A percentile compares a stretch with the other conserved stretches of the same genome.
These are phyloP conservation scores for Harlomillsia oculata DNA, from an alignment of 1,140 invertebrate species.

Conservation along the genomic window DNA sequence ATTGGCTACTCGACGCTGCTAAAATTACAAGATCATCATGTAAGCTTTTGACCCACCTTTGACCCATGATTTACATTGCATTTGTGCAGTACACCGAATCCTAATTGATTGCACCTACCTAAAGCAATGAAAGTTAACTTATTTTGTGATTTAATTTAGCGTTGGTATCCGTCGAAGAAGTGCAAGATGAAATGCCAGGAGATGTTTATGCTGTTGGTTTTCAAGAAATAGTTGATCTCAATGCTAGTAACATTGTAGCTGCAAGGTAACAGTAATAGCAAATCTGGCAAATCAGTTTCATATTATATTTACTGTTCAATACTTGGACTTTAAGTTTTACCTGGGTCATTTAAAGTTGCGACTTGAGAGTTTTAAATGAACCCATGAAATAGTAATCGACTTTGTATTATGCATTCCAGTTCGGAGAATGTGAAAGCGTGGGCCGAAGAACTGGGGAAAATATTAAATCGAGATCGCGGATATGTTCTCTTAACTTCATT, in stretches of 20 bases:
- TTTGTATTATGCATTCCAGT: conserved; percentile 43
- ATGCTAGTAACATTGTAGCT: conserved; percentile 95
- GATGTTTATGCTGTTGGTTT: conserved; percentile 98
- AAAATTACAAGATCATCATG: conserved; percentile 42
- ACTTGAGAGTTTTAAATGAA: conserved; percentile 27
- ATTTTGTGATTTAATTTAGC: conserved; percentile 40
- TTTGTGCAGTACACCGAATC: no score
- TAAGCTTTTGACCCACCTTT: no score
- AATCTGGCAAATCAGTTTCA: no score
- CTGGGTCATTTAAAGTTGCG: no score
- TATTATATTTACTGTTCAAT: no score
- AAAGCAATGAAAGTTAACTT: no score
- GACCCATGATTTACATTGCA: no score
- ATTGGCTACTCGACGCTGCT: conserved; percentile 83
- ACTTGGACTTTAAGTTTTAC: no score
- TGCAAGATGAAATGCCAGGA: conserved; percentile 49
- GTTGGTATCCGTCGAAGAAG: conserved; percentile 45
- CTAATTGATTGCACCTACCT: no score
- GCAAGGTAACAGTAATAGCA: conserved; percentile 52
- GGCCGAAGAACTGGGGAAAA: conserved; percentile 89
- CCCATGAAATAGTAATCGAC: background rate
- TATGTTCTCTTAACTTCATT: conserved; percentile 90
- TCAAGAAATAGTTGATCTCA: conserved; percentile 98
- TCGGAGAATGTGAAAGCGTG: conserved; percentile 92
- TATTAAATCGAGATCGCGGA: conserved; percentile 73